phyloP scores from a whole-genome alignment of 30 jellyfish, hydroid and myxozoan species.

The Morbakka virulenta region DNA sequence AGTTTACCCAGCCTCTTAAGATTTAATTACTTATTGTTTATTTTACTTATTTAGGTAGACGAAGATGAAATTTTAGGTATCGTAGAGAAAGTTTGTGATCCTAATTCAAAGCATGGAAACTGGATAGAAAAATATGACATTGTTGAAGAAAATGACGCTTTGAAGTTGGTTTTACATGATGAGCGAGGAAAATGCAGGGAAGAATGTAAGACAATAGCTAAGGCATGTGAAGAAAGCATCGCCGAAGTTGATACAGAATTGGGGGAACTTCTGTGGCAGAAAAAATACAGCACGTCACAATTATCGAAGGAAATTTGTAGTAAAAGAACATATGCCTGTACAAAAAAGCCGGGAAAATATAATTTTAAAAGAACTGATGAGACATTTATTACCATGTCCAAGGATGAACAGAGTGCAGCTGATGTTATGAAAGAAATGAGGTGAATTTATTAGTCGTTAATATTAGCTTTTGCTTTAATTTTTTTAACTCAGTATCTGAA shows the following conservation, averaged over 20 bases:
- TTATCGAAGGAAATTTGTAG: slow-evolving; percentile 71
- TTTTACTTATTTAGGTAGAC: slow-evolving; percentile 48
- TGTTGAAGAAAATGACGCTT: slow-evolving; percentile 16
- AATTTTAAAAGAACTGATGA: slow-evolving; percentile 74
- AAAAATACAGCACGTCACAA: slow-evolving; percentile 42
- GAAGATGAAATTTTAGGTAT: slow-evolving; percentile 78
- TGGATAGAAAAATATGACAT: slow-evolving; percentile 82
- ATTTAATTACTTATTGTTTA: too few species aligned
- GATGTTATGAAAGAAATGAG: slow-evolving; percentile 81
- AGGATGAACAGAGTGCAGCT: slow-evolving; percentile 74
- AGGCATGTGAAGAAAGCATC: slow-evolving; percentile 84
- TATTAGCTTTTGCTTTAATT: too few species aligned
- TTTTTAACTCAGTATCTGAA: too few species aligned
- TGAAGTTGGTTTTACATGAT: slow-evolving; percentile 51
- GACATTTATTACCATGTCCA: slow-evolving; percentile 61
- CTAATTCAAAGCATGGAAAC: slow-evolving; percentile 60
- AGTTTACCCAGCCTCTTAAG: too few species aligned
- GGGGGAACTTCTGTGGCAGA: slow-evolving; percentile 88
- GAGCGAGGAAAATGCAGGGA: slow-evolving; percentile 65
- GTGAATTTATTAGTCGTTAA: slow-evolving; percentile 29
- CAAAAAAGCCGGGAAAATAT: slow-evolving; percentile 37
- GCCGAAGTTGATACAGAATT: slow-evolving; percentile 93
- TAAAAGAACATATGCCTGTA: slow-evolving; percentile 65
- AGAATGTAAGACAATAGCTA: slow-evolving; percentile 87
- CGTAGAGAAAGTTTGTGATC: slow-evolving; percentile 78